Base-by-base conservation (phyloP, 2,113 vertebrate species). In the Chrysemys picta region DNA sequence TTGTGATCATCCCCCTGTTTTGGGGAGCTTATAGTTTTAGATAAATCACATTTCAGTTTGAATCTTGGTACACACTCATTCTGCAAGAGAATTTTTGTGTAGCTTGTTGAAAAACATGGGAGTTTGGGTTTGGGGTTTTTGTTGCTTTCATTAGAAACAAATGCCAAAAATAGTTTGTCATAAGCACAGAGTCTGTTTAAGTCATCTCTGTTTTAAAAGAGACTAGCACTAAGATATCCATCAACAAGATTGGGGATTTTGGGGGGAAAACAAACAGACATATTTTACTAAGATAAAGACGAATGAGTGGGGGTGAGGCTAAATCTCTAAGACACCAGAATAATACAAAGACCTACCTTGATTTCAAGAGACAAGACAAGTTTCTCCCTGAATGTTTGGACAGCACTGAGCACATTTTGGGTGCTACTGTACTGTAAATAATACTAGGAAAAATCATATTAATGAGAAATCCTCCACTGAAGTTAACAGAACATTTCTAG, bases 381-480 rank as follows among this genome's bases (percentile, higher is more conserved):
- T 9, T 17, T n/a, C 35, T 72, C n/a, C 65, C 35, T 38, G 31
- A 4, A 38, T 72, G 35, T 72, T 35, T 38, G 35, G n/a, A 72
- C 12, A 72, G 65, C 35, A 35, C n/a, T 38, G n/a, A 38, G 62
- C 12, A 35, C 16, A 65, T 31, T n/a, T 65, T 65, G 29, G 62
- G 31, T 35, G 62, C 12, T 65, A 31, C 62, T 35, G 35, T 31
- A 65, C 35, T 65, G 14, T 35, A 65, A 65, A 65, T n/a, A 65
- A n/a, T 65, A 65, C 35, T 35, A 14, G 62, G 65, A 72, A 72
- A n/a, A 72, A n/a, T 5, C 35, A 6, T 72, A 19, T 72, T 72
- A 5, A 19, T 72, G n/a, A 72, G 82, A 42, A 57, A 0, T 0
- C 0, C 8, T 81, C 80, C n/a, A 21, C 29, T 87, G 19, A 81